Evolutionary conservation across 2,888 invertebrate genomes (phyloP).

Genomic region (Polydesmus complanatus): DNA sequence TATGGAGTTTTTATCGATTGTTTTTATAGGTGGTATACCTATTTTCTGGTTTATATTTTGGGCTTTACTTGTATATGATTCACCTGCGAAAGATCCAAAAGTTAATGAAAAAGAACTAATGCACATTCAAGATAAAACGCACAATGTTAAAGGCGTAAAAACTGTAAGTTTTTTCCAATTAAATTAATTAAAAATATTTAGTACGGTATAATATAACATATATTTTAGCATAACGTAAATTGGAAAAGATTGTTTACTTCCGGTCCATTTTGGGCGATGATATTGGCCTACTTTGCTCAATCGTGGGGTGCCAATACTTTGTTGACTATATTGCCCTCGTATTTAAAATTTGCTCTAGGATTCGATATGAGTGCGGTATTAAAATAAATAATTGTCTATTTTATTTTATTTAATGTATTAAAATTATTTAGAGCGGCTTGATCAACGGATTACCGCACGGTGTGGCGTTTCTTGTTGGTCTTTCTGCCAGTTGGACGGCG

Average conservation of each 20-base stretch:
- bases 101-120: conserved; percentile 1
- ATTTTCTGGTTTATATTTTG: conserved; percentile 2
- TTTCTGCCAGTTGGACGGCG: conserved; percentile 9
- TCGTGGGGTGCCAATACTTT: conserved; percentile 11
- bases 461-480: conserved; percentile 5
- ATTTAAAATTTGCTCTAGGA: conserved; percentile 12
- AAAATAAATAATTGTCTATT: neutral
- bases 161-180: no score
- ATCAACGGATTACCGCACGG: conserved; percentile 9
- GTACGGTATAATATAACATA: no score
- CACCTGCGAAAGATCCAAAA: conserved; percentile 14
- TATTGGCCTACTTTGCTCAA: conserved; percentile 13
- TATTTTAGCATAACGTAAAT: neutral
- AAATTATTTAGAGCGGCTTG: conserved; percentile 11
- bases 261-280: conserved; percentile 6
- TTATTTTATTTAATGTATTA: neutral
- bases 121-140: conserved; percentile 4
- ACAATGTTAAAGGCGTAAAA: neutral
- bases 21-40: neutral
- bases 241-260: neutral
- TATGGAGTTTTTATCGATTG: no score
- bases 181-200: no score
- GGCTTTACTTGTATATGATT: conserved; percentile 5
- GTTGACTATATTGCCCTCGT: conserved; percentile 11
- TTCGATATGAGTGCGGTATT: conserved; percentile 10